These are phyloP conservation scores for Cochlearius cochlearius DNA, from an alignment of 2,113 vertebrate genomes.

Conservation along the genomic window DNA sequence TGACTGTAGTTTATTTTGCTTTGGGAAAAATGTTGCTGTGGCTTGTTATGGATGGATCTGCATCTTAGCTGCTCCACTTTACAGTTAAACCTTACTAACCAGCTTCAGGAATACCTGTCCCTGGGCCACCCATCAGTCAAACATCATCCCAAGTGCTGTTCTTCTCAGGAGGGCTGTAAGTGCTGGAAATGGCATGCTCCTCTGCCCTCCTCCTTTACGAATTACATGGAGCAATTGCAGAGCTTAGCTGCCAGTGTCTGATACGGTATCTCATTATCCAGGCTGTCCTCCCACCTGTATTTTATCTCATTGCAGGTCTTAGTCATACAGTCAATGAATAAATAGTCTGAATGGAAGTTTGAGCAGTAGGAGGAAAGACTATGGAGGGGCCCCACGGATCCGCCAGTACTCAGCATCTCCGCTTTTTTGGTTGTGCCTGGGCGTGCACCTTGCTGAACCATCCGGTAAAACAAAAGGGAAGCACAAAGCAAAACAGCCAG, in stretches of 20 bases:
- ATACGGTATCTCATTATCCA: neutral
- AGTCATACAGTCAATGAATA: conserved; percentile 47
- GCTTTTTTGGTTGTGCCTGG: neutral
- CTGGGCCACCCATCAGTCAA: neutral
- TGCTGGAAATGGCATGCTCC: neutral
- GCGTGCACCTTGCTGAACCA: neutral
- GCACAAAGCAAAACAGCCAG: neutral
- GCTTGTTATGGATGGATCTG: neutral
- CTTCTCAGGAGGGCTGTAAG: neutral
- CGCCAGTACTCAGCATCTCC: neutral
- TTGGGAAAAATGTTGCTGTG: neutral
- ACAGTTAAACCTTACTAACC: neutral
- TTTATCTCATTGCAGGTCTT: conserved; percentile 6
- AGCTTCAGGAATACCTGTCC: neutral
- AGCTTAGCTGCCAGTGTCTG: neutral
- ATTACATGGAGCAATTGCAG: neutral
- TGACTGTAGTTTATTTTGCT: neutral
- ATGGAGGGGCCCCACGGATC: neutral
- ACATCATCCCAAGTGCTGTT: neutral
- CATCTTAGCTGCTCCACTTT: neutral
- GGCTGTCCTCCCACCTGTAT: conserved; percentile 54
- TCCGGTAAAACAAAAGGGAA: neutral
- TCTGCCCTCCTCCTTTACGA: neutral
- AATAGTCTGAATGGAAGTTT: conserved; percentile 39
- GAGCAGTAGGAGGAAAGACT: neutral